Evolutionary conservation across 2,797 vertebrate species (phyloP), one percentile per base, ranked within the genome.

Genomic region (Melanotaenia trifasciata): DNA sequence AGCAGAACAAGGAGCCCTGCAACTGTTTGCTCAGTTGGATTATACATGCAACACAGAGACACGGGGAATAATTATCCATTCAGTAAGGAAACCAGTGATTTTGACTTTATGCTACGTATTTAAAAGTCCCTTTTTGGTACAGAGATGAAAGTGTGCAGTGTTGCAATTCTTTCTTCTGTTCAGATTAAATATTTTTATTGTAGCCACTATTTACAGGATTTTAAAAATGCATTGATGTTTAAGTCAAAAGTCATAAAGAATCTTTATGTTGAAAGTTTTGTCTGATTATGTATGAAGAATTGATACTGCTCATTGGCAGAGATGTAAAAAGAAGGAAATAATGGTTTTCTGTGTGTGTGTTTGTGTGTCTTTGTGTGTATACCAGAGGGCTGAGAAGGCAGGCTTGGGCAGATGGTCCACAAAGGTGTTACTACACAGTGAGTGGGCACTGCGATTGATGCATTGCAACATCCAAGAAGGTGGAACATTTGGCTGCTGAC

Each of bases 401-500:
- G 84, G 84, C 80, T 58, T 62, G 85, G 91, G 84, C 93, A 94
- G 93, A 94, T 94, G 93, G 93, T 92, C 82, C 73, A 86, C 87
- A 90, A 94, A 94, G 93, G 93, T 94, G 93, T 92, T 93, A 89
- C 85, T 74, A 61, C 90, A 94, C 94, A 91, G 89, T 93, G 88
- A 94, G 88, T 93, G 92, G 89, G 90, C 93, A 94, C 79, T 18
- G 76, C 84, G 92, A 94, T 93, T 93, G 93, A 94, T 94, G 89
- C 92, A 91, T 88, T 90, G 86, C 87, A 94, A 93, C 93, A 93
- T 93, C 85, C 92, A 93, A 91, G 93, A 93, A 94, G 93, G 92
- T 93, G 93, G 92, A 94, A 94, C 93, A 94, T 94, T 94, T 94
- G 93, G 94, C 93, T 91, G 88, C 91, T 93, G 93, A 93, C 92